phyloP scores from a whole-genome alignment of 2,888 invertebrate species.

The Drosophila pseudotalamancana region DNA sequence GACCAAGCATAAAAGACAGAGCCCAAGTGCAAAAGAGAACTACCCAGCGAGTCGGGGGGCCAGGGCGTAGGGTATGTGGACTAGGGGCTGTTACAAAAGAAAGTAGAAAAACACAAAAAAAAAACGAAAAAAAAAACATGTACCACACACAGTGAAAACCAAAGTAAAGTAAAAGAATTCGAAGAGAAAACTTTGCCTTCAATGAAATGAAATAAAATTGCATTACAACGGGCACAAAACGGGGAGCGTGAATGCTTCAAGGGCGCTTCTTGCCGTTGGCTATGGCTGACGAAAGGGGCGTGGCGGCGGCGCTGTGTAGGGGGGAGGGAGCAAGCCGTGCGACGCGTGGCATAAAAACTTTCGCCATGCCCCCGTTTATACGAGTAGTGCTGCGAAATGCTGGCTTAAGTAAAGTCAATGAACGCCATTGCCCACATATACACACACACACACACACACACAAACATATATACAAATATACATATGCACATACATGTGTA shows the following conservation, averaged over 20 bases:
- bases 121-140: slow-evolving; percentile 1
- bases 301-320: not conserved
- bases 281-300: not conserved
- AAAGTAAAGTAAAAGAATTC: slow-evolving; percentile 76
- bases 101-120: not conserved
- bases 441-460: slow-evolving; percentile 6
- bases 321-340: not conserved
- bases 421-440: slow-evolving; percentile 54
- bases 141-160: slow-evolving; percentile 27
- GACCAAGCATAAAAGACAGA: slow-evolving; percentile 35
- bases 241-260: slow-evolving; percentile 47
- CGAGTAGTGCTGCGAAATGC: slow-evolving; percentile 32
- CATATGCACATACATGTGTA: not conserved
- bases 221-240: slow-evolving; percentile 72
- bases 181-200: slow-evolving; percentile 74
- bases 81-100: slow-evolving; percentile 4
- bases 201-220: slow-evolving; percentile 79
- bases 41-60: no score
- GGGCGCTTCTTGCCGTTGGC: slow-evolving; percentile 40
- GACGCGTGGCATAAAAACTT: slow-evolving; percentile 69
- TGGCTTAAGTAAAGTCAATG: slow-evolving; percentile 73
- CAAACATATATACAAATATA: not conserved
- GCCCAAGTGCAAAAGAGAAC: slow-evolving; percentile 24
- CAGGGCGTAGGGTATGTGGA: no score
- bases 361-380: slow-evolving; percentile 60